These are phyloP conservation scores for Hafferia zeledoni DNA, from an alignment of 2,797 vertebrate species.

Conservation along the genomic window DNA sequence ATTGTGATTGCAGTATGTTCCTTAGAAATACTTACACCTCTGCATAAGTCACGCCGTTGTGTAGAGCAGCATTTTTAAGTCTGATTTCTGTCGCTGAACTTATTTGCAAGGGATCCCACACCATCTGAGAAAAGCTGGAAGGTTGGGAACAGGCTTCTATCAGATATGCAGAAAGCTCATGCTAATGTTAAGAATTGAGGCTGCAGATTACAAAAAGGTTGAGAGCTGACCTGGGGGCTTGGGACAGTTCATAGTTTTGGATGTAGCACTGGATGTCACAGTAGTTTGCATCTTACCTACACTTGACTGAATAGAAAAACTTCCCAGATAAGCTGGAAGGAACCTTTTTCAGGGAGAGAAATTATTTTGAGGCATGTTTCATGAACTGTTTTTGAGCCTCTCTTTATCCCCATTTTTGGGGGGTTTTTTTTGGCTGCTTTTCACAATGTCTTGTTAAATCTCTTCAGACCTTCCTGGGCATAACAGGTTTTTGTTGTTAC, in stretches of 20 bases:
- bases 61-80: background rate
- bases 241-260: background rate
- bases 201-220: background rate
- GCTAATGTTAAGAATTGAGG: background rate
- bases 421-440: background rate
- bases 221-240: background rate
- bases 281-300: background rate
- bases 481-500: background rate
- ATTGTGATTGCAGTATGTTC: background rate
- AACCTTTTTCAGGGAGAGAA: background rate
- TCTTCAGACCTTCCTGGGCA: background rate
- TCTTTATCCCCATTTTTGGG: background rate
- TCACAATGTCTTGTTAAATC: background rate
- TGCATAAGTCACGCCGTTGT: background rate
- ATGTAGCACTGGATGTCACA: accelerated
- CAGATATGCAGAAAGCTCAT: background rate
- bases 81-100: background rate
- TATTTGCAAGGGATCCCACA: background rate
- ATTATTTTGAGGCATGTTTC: background rate
- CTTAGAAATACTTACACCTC: background rate
- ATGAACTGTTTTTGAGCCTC: background rate
- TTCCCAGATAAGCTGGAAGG: background rate
- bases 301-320: background rate
- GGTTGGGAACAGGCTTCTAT: background rate
- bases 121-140: background rate